Conservation (phyloP, 2,113 vertebrate species). For the Phylloscopus trochilus region DNA sequence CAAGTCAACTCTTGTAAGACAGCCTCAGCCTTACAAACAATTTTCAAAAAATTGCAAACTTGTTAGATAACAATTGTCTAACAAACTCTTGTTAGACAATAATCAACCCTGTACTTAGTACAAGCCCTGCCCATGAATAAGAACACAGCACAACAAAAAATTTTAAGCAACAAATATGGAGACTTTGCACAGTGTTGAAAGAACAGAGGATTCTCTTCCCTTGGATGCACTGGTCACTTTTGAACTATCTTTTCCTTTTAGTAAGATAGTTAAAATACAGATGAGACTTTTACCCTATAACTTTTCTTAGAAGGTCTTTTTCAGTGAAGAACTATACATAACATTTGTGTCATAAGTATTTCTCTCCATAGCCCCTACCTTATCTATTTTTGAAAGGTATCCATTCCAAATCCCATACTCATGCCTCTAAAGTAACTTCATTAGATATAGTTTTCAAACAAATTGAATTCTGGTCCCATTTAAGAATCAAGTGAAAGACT, state of each 20-base stretch:
- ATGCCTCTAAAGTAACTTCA: background rate
- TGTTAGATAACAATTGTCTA: background rate
- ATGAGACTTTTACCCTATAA: background rate
- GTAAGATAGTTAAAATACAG: background rate
- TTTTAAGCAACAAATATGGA: background rate
- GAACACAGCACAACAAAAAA: background rate
- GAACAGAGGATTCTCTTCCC: background rate
- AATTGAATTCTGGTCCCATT: background rate
- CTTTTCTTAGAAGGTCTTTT: background rate
- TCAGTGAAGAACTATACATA: background rate
- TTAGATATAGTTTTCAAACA: background rate
- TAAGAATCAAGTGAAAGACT: background rate
- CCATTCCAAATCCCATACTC: background rate
- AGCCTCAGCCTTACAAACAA: background rate
- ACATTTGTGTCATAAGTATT: background rate
- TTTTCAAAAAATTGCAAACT: background rate
- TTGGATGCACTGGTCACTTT: background rate
- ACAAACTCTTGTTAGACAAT: background rate
- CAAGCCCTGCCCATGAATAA: background rate
- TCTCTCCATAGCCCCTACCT: background rate
- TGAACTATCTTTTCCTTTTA: background rate
- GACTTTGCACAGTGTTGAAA: background rate
- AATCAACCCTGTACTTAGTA: rapidly evolving
- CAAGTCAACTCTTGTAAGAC: background rate
- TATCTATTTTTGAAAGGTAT: background rate